Base-by-base conservation (phyloP, 2,888 invertebrate genomes). In the Phragmatobia fuliginosa region DNA sequence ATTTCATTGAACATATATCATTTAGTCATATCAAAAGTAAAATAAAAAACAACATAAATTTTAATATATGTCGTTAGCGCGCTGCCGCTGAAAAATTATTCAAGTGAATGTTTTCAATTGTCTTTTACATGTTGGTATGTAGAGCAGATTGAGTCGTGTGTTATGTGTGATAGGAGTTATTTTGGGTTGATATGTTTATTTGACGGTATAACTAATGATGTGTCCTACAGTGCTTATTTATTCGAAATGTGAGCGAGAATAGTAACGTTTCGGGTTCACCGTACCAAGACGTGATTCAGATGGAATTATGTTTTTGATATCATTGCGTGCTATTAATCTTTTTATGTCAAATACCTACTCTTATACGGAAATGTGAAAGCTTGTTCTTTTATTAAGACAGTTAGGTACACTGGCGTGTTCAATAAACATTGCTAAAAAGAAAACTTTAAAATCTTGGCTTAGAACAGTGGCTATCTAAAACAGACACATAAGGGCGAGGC, bases 171-270 rank as follows among this genome's bases (percentile, higher is more conserved):
- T 83, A 87, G 77, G 83, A 85, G 84, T 82, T 88, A 85, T 88
- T 90, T 88, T 89, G 52, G 80, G 76, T 79, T 71, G 78, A 72
- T 74, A 71, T 67, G 74, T 74, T 68, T 76, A 78, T 75, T 86
- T 86, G 87, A 87, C 84, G 79, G 81, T 72, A 76, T 87, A 87
- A 90, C 87, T 90, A 91, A 91, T 91, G 87, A 86, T 84, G 87
- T 85, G 84, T 85, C 84, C 68, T 74, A 74, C 60, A 64, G 71
- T 77, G 83, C 75, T 79, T 83, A 81, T 82, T 82, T 82, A 82
- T 82, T 82, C 69, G 76, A 78, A 77, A 77, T 76, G 72, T 75
- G 76, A 77, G 71, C 76, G 64, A 78, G 79, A 78, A 82, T 82
- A 82, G 79, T 76, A 71, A 62, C 72, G 68, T 74, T 68, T 79